Base-by-base conservation (phyloP, 2,797 vertebrate species). In the Limosa lapponica region DNA sequence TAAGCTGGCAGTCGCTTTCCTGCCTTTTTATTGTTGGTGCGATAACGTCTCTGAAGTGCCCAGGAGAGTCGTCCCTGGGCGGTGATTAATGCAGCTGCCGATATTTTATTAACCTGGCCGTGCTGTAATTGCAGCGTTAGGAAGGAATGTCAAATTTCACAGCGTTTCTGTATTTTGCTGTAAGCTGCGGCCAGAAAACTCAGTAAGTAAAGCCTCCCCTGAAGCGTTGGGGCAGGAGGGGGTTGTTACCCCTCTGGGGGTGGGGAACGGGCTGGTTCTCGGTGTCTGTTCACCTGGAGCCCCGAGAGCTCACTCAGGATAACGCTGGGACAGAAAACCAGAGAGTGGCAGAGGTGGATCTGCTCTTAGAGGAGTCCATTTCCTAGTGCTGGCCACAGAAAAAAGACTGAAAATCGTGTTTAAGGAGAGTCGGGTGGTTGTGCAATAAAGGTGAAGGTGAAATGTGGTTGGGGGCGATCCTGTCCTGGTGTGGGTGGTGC, bases 371-470 rank as follows among this genome's bases (percentile, higher is more conserved):
- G 2, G 4, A 7, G 20, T 8, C 41, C 3, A 0, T n/a, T 32
- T n/a, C 18, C 27, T 12, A 3, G 2, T 23, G 43, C 32, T 19
- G n/a, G 13, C 24, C 20, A 3, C 28, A 62, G 51, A 28, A 37
- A 6, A 19, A 19, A 28, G 34, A 4, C n/a, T 48, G 20, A 9
- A 14, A 16, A 1, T 5, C 0, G 0, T 1, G 1, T 25, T 23
- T 6, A 4, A 43, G 43, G 23, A 20, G 10, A 8, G 10, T 6
- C 3, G 7, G 11, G 3, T 44, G 27, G 1, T 1, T 6, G 22
- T 1, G 5, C 1, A 1, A 14, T 12, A 9, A 7, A 3, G 0
- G 0, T 25, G 41, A 30, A 11, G 34, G 55, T 13, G 34, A 12
- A 13, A 24, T 0, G 1, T 1, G 4, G 30, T 13, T 1, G 5